Evolutionary conservation across 1,140 invertebrate genomes (phyloP).

Genomic region (Lepidurus couesii): DNA sequence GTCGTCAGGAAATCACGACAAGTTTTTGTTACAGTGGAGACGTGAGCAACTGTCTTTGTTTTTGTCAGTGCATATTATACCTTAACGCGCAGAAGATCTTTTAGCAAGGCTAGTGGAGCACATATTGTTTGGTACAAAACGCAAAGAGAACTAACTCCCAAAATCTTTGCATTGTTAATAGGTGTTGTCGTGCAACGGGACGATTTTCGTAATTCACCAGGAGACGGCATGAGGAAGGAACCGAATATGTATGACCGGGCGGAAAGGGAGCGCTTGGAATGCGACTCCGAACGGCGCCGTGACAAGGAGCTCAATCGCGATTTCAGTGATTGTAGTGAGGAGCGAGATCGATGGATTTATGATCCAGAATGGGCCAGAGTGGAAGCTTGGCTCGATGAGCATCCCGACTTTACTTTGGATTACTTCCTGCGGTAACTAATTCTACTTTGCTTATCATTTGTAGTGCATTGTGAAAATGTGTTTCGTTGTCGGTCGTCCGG

Average conservation of each 20-base stretch:
- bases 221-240: not conserved
- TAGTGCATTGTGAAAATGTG: not conserved
- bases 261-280: not conserved
- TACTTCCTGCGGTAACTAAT: conserved; percentile 77
- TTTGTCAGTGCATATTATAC: no score
- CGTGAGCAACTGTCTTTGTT: no score
- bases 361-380: conserved; percentile 77
- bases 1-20: no score
- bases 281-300: not conserved
- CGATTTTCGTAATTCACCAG: conserved; percentile 17
- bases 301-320: conserved; percentile 30
- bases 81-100: no score
- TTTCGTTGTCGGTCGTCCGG: not conserved
- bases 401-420: conserved; percentile 88
- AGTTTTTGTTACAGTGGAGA: no score
- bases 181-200: not conserved
- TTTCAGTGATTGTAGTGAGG: not conserved
- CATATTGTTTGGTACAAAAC: no score
- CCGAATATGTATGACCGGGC: not conserved
- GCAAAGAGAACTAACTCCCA: no score
- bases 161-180: no score
- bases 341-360: conserved; percentile 43
- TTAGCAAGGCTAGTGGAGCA: no score
- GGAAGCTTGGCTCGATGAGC: conserved; percentile 91
- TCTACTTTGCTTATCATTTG: not conserved